Base-by-base conservation (phyloP, 2,113 vertebrate species). In the Psammodynastes pulverulentus region DNA sequence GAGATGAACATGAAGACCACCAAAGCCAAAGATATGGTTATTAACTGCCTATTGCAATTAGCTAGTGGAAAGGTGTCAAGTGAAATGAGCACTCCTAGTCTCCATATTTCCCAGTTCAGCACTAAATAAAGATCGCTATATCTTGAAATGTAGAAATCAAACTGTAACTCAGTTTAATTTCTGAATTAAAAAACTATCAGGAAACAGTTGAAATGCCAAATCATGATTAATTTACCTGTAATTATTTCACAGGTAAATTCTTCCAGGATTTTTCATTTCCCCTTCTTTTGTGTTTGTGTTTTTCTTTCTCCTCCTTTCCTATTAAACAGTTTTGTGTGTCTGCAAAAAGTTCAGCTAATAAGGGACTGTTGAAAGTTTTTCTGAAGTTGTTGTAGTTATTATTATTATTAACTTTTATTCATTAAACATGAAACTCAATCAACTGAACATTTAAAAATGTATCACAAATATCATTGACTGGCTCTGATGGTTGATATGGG, bases 1-100 rank as follows among this genome's bases (percentile, higher is more conserved):
- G 99, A 99, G 85, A 98, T 98, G 91, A 99, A 99, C 54, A 96
- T 99, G 96, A 98, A 99, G 95, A 97, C 98, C 0, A 96, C 97
- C 23, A 97, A 98, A 95, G 98, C 98, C 94, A 99, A 98, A 92
- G 99, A 99, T 96, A 99, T 99, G 97, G 98, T 99, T 87, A 98
- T 99, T 88, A 98, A 97, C 96, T 98, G 98, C 93, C 96, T 99
- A 45, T 88, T 99, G 91, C 98, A 98, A 88, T 98, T 99, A 90
- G 98, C 98, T 86, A 98, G 98, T 39, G 98, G 96, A 93, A 98
- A 97, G 91, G 97, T 98, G 58, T 99, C 98, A 4, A 98, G 98
- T 85, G 98, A 99, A 97, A 98, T 99, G 94, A 99, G 99, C 94
- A 99, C 99, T 0, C 99, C 99, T 4, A 96, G 98, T 89, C 98